Conservation (phyloP, 2,113 vertebrate species). For the Patagioenas fasciata region DNA sequence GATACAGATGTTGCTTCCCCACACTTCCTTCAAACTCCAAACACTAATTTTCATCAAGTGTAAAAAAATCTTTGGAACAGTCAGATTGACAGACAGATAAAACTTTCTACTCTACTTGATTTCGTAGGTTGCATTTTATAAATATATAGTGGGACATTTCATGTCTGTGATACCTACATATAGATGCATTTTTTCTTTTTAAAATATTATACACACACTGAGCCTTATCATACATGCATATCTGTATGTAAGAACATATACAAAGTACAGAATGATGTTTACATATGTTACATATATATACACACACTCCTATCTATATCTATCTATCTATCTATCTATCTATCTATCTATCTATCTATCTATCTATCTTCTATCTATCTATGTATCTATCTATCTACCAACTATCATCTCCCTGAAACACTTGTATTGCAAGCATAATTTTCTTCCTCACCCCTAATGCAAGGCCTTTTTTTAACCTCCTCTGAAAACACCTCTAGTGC, state of each 20-base stretch:
- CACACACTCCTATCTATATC: rapidly evolving
- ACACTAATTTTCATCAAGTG: not conserved
- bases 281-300: not conserved
- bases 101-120: not conserved
- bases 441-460: not conserved
- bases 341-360: not conserved
- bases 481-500: conserved; percentile 36
- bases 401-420: not conserved
- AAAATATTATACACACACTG: not conserved
- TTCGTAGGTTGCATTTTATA: not conserved
- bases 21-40: not conserved
- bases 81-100: not conserved
- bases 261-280: not conserved
- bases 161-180: not conserved
- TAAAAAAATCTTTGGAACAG: not conserved
- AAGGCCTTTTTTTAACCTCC: conserved; percentile 11
- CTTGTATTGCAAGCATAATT: not conserved
- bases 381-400: not conserved
- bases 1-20: not conserved
- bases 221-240: not conserved
- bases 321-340: not conserved
- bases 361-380: not conserved
- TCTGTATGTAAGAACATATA: not conserved
- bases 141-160: not conserved
- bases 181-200: not conserved